These are phyloP conservation scores for Neoarius graeffei DNA, from an alignment of 2,113 vertebrate species.

Conservation along the genomic window DNA sequence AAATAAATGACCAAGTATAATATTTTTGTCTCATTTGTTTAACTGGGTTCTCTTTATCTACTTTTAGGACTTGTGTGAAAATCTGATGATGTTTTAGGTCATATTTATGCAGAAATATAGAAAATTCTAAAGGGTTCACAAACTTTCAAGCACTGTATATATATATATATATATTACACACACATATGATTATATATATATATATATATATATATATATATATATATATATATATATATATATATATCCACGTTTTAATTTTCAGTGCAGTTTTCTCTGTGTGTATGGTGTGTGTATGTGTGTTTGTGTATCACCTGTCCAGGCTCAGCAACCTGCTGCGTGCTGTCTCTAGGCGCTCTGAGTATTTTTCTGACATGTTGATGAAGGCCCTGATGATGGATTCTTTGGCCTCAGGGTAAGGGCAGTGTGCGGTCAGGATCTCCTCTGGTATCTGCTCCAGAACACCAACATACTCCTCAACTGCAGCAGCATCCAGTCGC, in stretches of 20 bases:
- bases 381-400: constrained; percentile 77
- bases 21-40: too few relatives aligned
- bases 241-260: background rate
- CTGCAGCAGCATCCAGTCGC: constrained; percentile 25
- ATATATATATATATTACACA: too few relatives aligned
- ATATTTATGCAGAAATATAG: too few relatives aligned
- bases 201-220: too few relatives aligned
- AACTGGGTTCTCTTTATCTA: too few relatives aligned
- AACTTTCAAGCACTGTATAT: too few relatives aligned
- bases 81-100: too few relatives aligned
- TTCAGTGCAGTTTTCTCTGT: background rate
- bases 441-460: constrained; percentile 71
- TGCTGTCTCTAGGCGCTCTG: constrained; percentile 69
- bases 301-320: constrained; percentile 69
- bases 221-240: too few relatives aligned
- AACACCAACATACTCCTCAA: constrained; percentile 57
- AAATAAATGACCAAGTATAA: too few relatives aligned
- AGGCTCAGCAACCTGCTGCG: constrained; percentile 70
- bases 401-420: constrained; percentile 79
- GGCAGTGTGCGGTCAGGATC: constrained; percentile 79
- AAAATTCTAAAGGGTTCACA: too few relatives aligned
- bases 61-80: too few relatives aligned
- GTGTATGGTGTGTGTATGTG: background rate
- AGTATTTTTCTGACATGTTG: constrained; percentile 74
- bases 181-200: too few relatives aligned